Conservation (phyloP, 2,888 invertebrate species). For the Troides oblongomaculatus region DNA sequence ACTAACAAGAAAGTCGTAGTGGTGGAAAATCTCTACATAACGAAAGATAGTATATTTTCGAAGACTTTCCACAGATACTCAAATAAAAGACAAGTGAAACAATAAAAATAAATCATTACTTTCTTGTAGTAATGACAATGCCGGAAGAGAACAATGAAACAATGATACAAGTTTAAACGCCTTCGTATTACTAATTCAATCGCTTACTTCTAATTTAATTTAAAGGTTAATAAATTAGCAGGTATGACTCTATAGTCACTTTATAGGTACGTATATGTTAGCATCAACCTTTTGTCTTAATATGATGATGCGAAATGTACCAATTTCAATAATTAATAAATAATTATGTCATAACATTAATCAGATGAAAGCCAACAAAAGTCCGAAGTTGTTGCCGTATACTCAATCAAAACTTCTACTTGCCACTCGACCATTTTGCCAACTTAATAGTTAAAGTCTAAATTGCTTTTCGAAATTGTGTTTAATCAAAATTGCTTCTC, state of each 20-base stretch:
- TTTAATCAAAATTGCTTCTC: conserved; percentile 17
- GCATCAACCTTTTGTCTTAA: background rate
- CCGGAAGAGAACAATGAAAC: too few species aligned
- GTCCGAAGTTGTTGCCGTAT: background rate
- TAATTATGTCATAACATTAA: background rate
- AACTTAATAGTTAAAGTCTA: background rate
- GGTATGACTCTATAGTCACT: background rate
- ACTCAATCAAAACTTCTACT: conserved; percentile 5
- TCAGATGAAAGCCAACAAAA: background rate
- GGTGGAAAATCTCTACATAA: too few species aligned
- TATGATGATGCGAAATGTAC: background rate
- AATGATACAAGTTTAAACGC: too few species aligned
- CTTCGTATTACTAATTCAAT: too few species aligned
- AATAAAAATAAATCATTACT: too few species aligned
- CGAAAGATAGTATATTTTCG: too few species aligned
- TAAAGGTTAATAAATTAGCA: background rate
- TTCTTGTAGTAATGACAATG: too few species aligned
- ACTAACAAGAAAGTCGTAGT: too few species aligned
- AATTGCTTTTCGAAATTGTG: conserved; percentile 11
- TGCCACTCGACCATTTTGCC: background rate
- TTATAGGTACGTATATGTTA: too few species aligned
- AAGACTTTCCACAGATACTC: too few species aligned
- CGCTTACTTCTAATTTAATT: background rate
- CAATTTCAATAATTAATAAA: background rate
- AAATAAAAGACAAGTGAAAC: too few species aligned